These are phyloP conservation scores for Dasypus novemcinctus DNA, from an alignment of 2,113 vertebrate genomes.

Conservation along the genomic window DNA sequence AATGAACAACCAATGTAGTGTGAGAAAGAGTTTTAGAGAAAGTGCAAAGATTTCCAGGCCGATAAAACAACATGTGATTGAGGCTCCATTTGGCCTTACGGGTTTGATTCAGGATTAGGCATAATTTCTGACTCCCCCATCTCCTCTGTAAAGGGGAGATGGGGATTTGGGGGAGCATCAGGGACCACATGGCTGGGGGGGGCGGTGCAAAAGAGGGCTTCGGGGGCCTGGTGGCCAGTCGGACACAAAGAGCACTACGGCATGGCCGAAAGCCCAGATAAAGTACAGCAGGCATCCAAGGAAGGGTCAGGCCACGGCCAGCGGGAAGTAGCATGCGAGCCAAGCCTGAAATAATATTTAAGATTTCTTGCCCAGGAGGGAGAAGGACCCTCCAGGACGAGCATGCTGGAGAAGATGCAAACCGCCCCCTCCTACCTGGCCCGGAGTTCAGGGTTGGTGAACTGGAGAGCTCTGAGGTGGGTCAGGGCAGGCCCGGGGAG, in stretches of 20 bases:
- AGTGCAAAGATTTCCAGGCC: neutral
- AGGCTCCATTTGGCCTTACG: neutral
- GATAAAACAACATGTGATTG: neutral
- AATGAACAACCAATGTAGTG: fast-evolving
- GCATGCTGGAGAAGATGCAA: fast-evolving
- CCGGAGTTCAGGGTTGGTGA: neutral
- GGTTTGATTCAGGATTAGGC: neutral
- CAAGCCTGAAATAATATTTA: neutral
- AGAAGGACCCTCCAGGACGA: neutral
- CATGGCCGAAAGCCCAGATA: no score
- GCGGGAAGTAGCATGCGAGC: neutral
- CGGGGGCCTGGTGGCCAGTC: neutral
- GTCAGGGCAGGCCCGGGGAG: neutral
- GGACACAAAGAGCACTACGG: no score
- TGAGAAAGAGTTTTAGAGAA: neutral
- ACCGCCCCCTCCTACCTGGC: no score
- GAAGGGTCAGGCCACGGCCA: no score
- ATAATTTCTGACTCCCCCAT: neutral
- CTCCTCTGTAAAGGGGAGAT: fast-evolving
- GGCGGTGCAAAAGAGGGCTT: neutral
- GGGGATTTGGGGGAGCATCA: neutral
- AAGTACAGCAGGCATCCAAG: neutral
- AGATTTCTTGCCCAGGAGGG: neutral
- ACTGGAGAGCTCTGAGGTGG: neutral
- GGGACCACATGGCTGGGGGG: no score